Evolutionary conservation across 2,888 invertebrate species (phyloP).

Genomic region (Ditula angustiorana): DNA sequence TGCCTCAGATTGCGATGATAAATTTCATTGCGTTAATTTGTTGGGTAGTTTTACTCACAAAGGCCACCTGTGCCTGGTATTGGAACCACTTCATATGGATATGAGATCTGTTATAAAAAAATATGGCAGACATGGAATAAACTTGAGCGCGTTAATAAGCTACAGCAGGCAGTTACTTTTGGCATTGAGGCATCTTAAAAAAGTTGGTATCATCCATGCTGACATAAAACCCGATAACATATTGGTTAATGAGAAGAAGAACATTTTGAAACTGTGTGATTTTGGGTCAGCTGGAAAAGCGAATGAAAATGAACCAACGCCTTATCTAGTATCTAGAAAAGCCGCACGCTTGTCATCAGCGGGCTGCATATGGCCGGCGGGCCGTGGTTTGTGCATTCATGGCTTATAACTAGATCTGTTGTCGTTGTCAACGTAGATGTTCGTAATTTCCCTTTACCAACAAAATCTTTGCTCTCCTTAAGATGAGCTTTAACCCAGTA

Average conservation of each 20-base stretch:
- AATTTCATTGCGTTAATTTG: constrained; percentile 95
- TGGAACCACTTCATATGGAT: constrained; percentile 98
- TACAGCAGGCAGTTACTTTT: constrained; percentile 97
- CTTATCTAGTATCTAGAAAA: constrained; percentile 99
- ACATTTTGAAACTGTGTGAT: constrained; percentile 98
- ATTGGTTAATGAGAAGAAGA: constrained; percentile 98
- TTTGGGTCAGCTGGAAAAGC: constrained; percentile 98
- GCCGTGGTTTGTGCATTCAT: no score
- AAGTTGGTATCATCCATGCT: constrained; percentile 97
- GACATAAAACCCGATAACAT: constrained; percentile 99
- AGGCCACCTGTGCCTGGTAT: constrained; percentile 98
- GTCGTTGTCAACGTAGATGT: no score
- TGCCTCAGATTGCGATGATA: constrained; percentile 97
- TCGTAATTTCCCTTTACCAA: no score
- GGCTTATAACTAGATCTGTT: no score
- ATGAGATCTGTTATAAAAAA: constrained; percentile 96
- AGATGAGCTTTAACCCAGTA: no score
- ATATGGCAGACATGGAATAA: constrained; percentile 97
- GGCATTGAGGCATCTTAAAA: constrained; percentile 96
- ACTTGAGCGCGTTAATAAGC: constrained; percentile 97
- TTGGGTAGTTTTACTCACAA: constrained; percentile 98
- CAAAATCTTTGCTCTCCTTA: no score
- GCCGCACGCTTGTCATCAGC: no score
- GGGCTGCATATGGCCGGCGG: no score
- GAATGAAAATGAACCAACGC: constrained; percentile 98